Conservation (phyloP, 2,113 vertebrate genomes). For the Spea bombifrons region DNA sequence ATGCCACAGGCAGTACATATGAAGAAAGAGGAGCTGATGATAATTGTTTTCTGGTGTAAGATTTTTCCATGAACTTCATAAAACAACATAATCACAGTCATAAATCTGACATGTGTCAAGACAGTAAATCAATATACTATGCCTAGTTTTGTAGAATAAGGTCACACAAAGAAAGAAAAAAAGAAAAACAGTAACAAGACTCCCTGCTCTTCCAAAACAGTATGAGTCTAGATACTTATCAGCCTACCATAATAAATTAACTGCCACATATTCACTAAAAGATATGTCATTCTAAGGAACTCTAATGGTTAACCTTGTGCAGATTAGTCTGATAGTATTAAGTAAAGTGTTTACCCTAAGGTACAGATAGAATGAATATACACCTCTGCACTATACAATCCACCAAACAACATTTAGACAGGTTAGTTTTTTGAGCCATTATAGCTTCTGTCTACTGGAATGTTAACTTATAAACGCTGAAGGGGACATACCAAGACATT, state of each 20-base stretch:
- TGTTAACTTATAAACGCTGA: no score
- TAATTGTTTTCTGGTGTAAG: constrained; percentile 34
- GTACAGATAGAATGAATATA: not conserved
- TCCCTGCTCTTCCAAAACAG: constrained; percentile 3
- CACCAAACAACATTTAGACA: no score
- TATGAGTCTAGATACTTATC: constrained; percentile 27
- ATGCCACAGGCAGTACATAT: constrained; percentile 1
- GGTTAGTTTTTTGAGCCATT: no score
- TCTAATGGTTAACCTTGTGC: not conserved
- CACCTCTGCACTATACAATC: no score
- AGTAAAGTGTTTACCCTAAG: not conserved
- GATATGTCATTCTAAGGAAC: not conserved
- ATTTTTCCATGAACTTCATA: constrained; percentile 42
- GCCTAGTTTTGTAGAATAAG: constrained; percentile 24
- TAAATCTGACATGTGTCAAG: constrained; percentile 43
- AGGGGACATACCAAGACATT: no score
- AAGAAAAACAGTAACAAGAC: constrained; percentile 7
- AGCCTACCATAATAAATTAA: constrained; percentile 14
- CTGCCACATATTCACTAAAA: not conserved
- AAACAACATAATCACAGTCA: constrained; percentile 43
- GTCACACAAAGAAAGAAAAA: constrained; percentile 18
- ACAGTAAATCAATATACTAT: constrained; percentile 47
- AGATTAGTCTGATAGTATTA: constrained; percentile 4
- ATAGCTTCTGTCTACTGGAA: no score
- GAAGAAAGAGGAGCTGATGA: constrained; percentile 30